Evolutionary conservation across 2,888 invertebrate genomes (phyloP), one percentile per base, ranked within the genome.

Genomic region (Halictus quadricinctus): DNA sequence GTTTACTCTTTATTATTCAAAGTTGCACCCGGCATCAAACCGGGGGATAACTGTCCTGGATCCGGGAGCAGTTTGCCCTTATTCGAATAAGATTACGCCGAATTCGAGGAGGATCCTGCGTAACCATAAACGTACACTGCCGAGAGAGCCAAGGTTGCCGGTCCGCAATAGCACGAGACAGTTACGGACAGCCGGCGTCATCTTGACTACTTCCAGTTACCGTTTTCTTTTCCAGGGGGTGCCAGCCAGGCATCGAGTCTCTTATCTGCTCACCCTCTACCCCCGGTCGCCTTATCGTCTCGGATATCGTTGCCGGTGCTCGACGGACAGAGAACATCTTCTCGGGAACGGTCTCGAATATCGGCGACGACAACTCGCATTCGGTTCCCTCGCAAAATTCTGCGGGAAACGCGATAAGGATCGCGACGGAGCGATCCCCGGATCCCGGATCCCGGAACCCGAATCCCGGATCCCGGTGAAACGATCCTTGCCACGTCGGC

Each of bases 261-360:
- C 74, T 85, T 87, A 89, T 88, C 89, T 77, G 74, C 76, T 21
- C 36, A 36, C 83, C 13, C 60, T 43, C 72, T 29, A 5, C 29
- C 15, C 70, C 76, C 25, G 18, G 25, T 50, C 46, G 80, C 78
- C 89, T 92, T 92, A 92, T 92, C 92, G 88, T 87, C 74, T 87
- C 89, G 88, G 87, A 92, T 90, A 91, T 90, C 90, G 85, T 84
- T n/a, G 87, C 85, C 88, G 91, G 87, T 86, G 88, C 85, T 87
- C 89, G 88, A 87, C 86, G 90, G 90, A 90, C 91, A 88, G 12
- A 87, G 84, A 83, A 81, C 87, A 87, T 88, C 86, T 83, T 81
- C 83, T 69, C 78, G 79, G 29, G 54, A 75, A 84, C 76, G 79
- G 75, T 58, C 81, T 76, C 80, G 87, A 88, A 87, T 89, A 88